These are phyloP conservation scores for Euthynnus affinis DNA, from an alignment of 2,797 vertebrate genomes.

Conservation along the genomic window DNA sequence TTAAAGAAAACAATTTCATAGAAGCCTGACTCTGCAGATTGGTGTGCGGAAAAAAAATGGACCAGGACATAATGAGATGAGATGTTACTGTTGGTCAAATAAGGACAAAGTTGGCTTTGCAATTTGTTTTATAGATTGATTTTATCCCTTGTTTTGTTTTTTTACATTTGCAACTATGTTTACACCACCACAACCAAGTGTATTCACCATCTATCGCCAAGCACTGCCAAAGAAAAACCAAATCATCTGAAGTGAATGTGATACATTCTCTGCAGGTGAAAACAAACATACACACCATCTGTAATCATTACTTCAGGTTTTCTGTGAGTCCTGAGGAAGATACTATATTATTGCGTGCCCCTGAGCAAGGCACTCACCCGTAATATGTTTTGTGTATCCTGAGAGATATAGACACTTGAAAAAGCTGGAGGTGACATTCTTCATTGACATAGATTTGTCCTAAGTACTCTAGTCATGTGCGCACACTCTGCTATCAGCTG, in stretches of 20 bases:
- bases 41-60: slow-evolving; percentile 2
- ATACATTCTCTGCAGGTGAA: neutral
- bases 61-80: neutral
- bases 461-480: neutral
- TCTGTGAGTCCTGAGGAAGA: neutral
- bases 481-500: neutral
- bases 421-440: neutral
- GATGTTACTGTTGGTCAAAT: slow-evolving; percentile 24
- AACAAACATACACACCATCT: neutral
- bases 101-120: slow-evolving; percentile 4
- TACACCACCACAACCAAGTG: neutral
- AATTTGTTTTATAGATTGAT: slow-evolving; percentile 34
- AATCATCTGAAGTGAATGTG: slow-evolving; percentile 2
- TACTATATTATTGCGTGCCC: neutral
- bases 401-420: neutral
- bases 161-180: slow-evolving; percentile 2
- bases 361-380: neutral
- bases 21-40: slow-evolving; percentile 20
- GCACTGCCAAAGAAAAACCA: slow-evolving; percentile 17
- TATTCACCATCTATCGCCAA: slow-evolving; percentile 12
- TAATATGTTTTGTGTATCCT: neutral
- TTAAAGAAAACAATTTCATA: slow-evolving; percentile 9
- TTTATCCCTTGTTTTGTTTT: neutral
- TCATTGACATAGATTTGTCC: slow-evolving; percentile 9
- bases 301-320: neutral